Percentiles rank a stretch among this genome's conserved stretches.
phyloP scores from a whole-genome alignment of 2,888 invertebrate species.

The Prenolepis imparis region DNA sequence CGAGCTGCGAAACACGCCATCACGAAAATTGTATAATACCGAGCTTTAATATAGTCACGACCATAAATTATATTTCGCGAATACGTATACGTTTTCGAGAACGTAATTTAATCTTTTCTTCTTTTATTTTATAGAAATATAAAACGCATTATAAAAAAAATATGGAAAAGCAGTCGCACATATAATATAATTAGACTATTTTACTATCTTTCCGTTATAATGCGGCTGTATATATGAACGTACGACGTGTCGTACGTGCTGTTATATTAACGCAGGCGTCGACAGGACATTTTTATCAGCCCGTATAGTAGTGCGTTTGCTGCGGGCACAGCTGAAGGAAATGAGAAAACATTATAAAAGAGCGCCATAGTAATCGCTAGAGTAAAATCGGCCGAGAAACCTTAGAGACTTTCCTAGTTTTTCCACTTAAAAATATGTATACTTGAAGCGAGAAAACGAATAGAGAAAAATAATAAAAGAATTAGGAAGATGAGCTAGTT shows the following conservation, averaged over 20 bases:
- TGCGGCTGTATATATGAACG: slow-evolving; percentile 69
- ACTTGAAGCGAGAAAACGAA: background rate
- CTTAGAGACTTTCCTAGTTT: background rate
- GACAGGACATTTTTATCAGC: slow-evolving; percentile 82
- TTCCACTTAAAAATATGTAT: background rate
- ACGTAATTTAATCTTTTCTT: background rate
- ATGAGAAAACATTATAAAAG: slow-evolving; percentile 68
- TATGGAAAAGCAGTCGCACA: slow-evolving; percentile 68
- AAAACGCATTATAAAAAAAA: slow-evolving; percentile 48
- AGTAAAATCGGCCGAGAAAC: slow-evolving; percentile 50
- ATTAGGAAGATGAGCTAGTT: background rate
- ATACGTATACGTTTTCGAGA: background rate
- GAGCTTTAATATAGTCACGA: background rate
- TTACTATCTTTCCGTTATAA: slow-evolving; percentile 73
- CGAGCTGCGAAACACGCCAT: background rate
- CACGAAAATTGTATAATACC: background rate
- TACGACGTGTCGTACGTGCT: slow-evolving; percentile 68
- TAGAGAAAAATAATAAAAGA: background rate
- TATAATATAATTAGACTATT: slow-evolving; percentile 81
- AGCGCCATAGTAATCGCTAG: slow-evolving; percentile 68
- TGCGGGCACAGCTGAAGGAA: slow-evolving; percentile 85
- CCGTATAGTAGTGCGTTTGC: slow-evolving; percentile 77
- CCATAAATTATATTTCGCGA: background rate
- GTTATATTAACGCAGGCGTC: slow-evolving; percentile 63
- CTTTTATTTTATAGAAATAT: background rate